A percentile compares a stretch with the other conserved stretches of the same genome.
phyloP scores from a whole-genome alignment of 2,113 vertebrate species.

The Passerina amoena region DNA sequence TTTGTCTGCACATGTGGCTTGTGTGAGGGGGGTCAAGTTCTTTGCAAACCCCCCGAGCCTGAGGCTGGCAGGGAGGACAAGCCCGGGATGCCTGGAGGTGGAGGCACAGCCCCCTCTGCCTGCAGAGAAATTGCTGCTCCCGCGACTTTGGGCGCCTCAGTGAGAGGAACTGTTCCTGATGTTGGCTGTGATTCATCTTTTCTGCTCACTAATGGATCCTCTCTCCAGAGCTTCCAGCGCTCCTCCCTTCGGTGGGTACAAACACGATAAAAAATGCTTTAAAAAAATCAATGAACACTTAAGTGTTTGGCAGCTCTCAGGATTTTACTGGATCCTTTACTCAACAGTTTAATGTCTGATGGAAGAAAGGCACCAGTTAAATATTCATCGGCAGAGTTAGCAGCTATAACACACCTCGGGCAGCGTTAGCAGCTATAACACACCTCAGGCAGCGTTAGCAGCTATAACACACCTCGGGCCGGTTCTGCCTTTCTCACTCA shows the following conservation, averaged over 20 bases:
- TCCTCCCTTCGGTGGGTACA: background rate
- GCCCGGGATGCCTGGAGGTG: background rate
- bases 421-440: background rate
- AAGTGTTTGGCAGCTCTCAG: background rate
- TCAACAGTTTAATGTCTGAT: background rate
- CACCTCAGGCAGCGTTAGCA: background rate
- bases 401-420: background rate
- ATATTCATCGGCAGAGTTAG: background rate
- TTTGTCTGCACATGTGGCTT: background rate
- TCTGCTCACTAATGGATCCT: background rate
- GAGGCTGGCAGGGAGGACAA: background rate
- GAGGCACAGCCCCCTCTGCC: background rate
- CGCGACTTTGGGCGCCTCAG: background rate
- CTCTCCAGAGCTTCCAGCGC: background rate
- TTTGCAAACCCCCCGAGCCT: background rate
- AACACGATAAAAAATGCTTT: background rate
- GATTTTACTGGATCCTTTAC: background rate
- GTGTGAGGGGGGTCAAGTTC: background rate
- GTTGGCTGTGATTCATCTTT: background rate
- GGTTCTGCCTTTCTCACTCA: background rate
- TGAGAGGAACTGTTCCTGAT: background rate
- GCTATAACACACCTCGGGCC: background rate
- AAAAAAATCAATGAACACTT: conserved; percentile 11
- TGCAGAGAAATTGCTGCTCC: background rate
- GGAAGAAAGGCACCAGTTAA: background rate